Evolutionary conservation across 2,888 invertebrate species (phyloP), one percentile per base, ranked within the genome.

Genomic region (Ophioninae sp.): DNA sequence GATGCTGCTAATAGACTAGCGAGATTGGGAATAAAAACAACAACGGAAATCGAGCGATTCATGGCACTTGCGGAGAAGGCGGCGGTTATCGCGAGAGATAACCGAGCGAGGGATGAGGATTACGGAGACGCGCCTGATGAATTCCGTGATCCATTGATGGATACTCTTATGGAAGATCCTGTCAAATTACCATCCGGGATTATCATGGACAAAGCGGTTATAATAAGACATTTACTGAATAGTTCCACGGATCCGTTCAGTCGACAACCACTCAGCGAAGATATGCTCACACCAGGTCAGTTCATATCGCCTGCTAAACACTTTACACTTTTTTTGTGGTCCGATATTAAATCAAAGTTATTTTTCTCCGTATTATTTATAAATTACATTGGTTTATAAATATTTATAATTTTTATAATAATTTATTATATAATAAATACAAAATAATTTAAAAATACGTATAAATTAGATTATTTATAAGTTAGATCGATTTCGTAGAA

Each of bases 171-270:
- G 99, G 96, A 96, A 7, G 99, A 99, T 93, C 99, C 99, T 10
- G 99, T 99, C 10, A 94, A 96, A 85, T 94, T 99, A 89, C 99
- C 99, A 2, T 97, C 98, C 84, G 98, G 98, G 83, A 93, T 91
- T 89, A 95, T 98, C 37, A 99, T 99, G 98, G 99, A 99, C 93
- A 95, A 98, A 83, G 95, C 98, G 51, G 97, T 98, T 87, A 99
- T 99, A 85, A 95, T 98, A 91, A 95, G 99, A 85, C 99, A 99
- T 94, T 94, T 99, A 90, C 95, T 99, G 88, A 99, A 99, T 93
- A 98, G 98, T 90, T 97, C 96, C 89, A 99, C 99, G 0, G 99
- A 99, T 94, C 99, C 99, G 0, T 99, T 99, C 94, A 99, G 98
- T 93, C 95, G 99, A 83, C 99, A 99, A 93, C 97, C 97, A 20